Evolutionary conservation across 2,113 vertebrate genomes (phyloP), one percentile per base, ranked within the genome.

Genomic region (Triplophysa tibetana): DNA sequence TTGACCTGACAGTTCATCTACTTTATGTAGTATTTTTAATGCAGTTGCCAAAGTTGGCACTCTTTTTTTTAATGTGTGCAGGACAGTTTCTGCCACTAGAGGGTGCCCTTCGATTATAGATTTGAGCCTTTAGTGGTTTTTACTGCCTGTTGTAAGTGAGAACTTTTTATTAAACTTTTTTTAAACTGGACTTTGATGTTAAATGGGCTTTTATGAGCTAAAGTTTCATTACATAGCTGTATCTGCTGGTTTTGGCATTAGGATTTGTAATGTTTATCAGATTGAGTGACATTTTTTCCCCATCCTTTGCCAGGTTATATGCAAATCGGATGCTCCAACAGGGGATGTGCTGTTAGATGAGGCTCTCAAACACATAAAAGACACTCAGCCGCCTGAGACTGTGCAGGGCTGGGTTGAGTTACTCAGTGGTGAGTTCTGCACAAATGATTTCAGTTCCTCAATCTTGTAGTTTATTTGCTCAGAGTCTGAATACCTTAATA

Each of bases 341-440:
- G 97, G 97, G 9, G 97, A 99, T 60, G 96, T 99, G 87, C 91
- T 99, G 70, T 92, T 99, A 83, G 97, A 98, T 79, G 97, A 99
- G 92, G 96, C 97, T 83, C 89, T 99, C 63, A 99, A 97, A 88
- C 97, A 98, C 77, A 95, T 99, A 86, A 99, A 97, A 87, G 97
- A 99, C 82, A 99, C 97, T 0, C 96, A 97, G 0, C 95, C 97
- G 38, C 95, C 96, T 10, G 97, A 99, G 93, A 97, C 96, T 0
- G 96, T 99, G 74, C 97, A 98, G 87, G 98, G 96, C 89, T 99
- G 97, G 97, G 96, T 99, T 67, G 97, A 99, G 69, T 93, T 99
- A 67, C 97, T 99, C 85, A 99, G 97, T 80, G 97, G 97, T 99
- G 92, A 93, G 95, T 85, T n/a, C 21, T 43, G 14, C 48, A 43